A percentile compares a stretch with the other conserved stretches of the same genome.
Conservation (phyloP, 1,140 invertebrate genomes). For the Amphibalanus amphitrite region DNA sequence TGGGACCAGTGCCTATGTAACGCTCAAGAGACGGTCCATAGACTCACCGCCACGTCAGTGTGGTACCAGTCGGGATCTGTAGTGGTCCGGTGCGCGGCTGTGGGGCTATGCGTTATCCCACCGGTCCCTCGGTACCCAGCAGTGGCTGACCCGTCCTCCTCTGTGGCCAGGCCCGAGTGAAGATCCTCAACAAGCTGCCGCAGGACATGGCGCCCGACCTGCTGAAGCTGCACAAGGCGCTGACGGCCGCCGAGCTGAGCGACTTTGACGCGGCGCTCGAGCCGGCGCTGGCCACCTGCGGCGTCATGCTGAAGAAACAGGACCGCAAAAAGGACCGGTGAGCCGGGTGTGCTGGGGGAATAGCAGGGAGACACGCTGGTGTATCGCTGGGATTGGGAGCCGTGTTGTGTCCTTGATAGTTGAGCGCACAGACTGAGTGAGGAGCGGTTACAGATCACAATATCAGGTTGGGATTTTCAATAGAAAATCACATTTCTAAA, state of each 20-base stretch:
- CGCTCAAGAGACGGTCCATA: too few species aligned
- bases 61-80: too few species aligned
- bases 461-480: too few species aligned
- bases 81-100: too few species aligned
- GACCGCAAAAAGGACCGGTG: constrained; percentile 74
- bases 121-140: background rate
- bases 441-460: too few species aligned
- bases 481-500: too few species aligned
- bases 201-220: constrained; percentile 39
- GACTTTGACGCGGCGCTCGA: constrained; percentile 59
- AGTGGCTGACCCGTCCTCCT: background rate
- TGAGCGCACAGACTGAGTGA: too few species aligned
- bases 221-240: constrained; percentile 25
- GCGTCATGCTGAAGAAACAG: constrained; percentile 69
- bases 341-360: too few species aligned
- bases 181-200: constrained; percentile 32
- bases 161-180: constrained; percentile 28
- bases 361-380: background rate
- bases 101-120: constrained; percentile 4
- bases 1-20: too few species aligned
- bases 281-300: constrained; percentile 38
- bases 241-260: constrained; percentile 39
- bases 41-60: too few species aligned
- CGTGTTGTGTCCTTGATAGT: too few species aligned
- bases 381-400: too few species aligned